These are phyloP conservation scores for Parauchenoglanis ngamensis DNA, from an alignment of 2,797 vertebrate species.

Conservation along the genomic window DNA sequence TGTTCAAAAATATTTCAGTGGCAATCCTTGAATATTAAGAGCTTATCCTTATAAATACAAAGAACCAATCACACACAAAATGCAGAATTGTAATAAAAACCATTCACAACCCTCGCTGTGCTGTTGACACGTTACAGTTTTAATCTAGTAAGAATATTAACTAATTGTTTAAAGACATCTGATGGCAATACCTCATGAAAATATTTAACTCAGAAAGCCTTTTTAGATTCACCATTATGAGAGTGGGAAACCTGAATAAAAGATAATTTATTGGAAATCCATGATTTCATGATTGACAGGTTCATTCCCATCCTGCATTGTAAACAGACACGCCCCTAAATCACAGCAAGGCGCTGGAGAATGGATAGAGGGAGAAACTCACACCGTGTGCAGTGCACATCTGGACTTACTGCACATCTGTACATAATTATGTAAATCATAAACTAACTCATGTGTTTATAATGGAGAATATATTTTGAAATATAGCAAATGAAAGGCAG, in stretches of 20 bases:
- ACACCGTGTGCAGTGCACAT: background rate
- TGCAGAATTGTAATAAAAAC: no score
- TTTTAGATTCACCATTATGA: no score
- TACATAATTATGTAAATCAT: background rate
- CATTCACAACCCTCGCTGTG: no score
- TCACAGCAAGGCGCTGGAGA: background rate
- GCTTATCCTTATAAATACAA: no score
- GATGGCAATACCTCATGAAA: no score
- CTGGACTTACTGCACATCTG: background rate
- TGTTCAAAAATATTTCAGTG: no score
- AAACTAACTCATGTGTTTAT: background rate
- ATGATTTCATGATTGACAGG: background rate
- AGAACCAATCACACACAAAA: no score
- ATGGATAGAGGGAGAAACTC: background rate
- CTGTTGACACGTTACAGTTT: no score
- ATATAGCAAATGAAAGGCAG: background rate
- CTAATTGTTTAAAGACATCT: no score
- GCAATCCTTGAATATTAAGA: no score
- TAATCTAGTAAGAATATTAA: no score
- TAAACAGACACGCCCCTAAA: background rate
- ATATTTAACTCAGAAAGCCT: no score
- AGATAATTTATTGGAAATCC: background rate
- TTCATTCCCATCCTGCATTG: background rate
- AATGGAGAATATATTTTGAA: background rate
- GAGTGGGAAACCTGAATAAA: background rate